phyloP scores from a whole-genome alignment of 2,797 vertebrate genomes.

The Valencia hispanica region DNA sequence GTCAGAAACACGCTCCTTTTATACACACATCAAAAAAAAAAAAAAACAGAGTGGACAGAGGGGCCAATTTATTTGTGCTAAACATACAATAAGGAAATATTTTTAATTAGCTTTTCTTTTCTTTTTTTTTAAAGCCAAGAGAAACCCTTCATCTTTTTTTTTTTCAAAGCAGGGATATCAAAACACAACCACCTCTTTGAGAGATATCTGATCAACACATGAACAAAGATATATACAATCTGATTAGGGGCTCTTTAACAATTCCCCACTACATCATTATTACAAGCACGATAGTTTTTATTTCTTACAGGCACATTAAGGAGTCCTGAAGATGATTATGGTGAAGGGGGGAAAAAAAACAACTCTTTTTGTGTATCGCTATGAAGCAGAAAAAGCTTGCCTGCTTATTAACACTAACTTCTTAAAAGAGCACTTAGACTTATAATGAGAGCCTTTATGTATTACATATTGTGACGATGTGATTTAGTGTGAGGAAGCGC shows the following conservation, averaged over 20 bases:
- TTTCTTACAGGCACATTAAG: slow-evolving; percentile 58
- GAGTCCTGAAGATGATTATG: slow-evolving; percentile 51
- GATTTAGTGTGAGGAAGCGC: slow-evolving; percentile 88
- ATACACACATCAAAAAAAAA: slow-evolving; percentile 71
- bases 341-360: slow-evolving; percentile 31
- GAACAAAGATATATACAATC: slow-evolving; percentile 44
- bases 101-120: slow-evolving; percentile 53
- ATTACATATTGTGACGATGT: slow-evolving; percentile 91
- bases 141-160: slow-evolving; percentile 53
- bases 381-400: slow-evolving; percentile 63
- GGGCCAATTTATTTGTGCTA: slow-evolving; percentile 57
- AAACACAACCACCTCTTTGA: slow-evolving; percentile 64
- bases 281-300: slow-evolving; percentile 40
- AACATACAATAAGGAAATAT: slow-evolving; percentile 52
- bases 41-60: slow-evolving; percentile 33
- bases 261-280: slow-evolving; percentile 56
- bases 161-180: slow-evolving; percentile 53
- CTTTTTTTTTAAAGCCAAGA: slow-evolving; percentile 19
- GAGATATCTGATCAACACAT: slow-evolving; percentile 63
- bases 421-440: slow-evolving; percentile 90
- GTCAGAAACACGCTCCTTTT: slow-evolving; percentile 48
- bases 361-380: slow-evolving; percentile 61
- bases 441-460: slow-evolving; percentile 95
- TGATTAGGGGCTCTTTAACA: slow-evolving; percentile 55
- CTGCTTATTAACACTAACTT: slow-evolving; percentile 87